phyloP scores from a whole-genome alignment of 1,140 invertebrate genomes.

The Samia ricini region DNA sequence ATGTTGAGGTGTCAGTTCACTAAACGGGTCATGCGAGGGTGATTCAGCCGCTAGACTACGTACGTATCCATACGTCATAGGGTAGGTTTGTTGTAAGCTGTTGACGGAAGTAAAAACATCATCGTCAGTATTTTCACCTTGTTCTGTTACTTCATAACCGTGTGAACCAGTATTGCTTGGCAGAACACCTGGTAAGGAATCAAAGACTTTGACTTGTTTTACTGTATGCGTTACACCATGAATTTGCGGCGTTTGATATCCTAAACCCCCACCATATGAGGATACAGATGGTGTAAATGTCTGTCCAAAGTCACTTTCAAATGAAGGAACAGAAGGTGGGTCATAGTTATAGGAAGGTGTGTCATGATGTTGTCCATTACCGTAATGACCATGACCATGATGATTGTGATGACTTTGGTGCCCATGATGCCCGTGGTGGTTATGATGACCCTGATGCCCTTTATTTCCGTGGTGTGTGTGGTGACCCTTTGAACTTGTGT shows the following conservation, averaged over 20 bases:
- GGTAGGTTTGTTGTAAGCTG: slow-evolving; percentile 47
- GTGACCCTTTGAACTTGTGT: slow-evolving; percentile 40
- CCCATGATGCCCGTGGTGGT: slow-evolving; percentile 41
- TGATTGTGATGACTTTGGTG: slow-evolving; percentile 48
- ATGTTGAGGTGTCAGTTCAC: slow-evolving; percentile 33
- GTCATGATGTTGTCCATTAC: slow-evolving; percentile 35
- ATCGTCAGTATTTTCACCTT: slow-evolving; percentile 62
- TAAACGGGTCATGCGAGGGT: slow-evolving; percentile 35
- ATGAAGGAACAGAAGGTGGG: slow-evolving; percentile 33
- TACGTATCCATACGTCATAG: slow-evolving; percentile 46
- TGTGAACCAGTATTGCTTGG: slow-evolving; percentile 27
- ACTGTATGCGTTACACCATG: slow-evolving; percentile 58
- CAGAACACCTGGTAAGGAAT: slow-evolving; percentile 53
- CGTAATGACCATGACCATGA: slow-evolving; percentile 32
- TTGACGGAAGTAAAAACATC: slow-evolving; percentile 56
- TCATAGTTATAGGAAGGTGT: slow-evolving; percentile 37
- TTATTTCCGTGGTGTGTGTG: slow-evolving; percentile 33
- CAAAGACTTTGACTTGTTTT: slow-evolving; percentile 65
- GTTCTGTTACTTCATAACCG: slow-evolving; percentile 67
- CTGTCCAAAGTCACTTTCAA: slow-evolving; percentile 44
- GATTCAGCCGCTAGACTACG: slow-evolving; percentile 35
- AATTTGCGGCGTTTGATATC: slow-evolving; percentile 44
- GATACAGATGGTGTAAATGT: slow-evolving; percentile 42
- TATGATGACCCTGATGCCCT: slow-evolving; percentile 28
- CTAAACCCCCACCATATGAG: slow-evolving; percentile 18